phyloP scores from a whole-genome alignment of 2,797 vertebrate genomes.

The Propithecus deckenii region DNA sequence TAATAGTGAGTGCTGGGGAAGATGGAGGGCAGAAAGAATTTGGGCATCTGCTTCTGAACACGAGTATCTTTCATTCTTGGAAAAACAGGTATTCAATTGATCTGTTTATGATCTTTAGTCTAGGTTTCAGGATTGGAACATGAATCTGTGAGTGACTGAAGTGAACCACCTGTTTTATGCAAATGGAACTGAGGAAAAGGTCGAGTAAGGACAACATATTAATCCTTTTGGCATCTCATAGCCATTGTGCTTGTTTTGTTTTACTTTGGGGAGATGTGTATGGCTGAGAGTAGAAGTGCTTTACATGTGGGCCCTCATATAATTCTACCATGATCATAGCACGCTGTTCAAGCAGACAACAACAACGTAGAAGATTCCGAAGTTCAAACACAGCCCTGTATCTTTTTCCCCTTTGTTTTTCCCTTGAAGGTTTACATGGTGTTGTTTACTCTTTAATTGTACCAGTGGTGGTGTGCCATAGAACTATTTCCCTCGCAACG shows the following conservation, averaged over 20 bases:
- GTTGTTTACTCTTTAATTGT: not conserved
- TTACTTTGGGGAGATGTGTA: not conserved
- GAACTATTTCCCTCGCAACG: not conserved
- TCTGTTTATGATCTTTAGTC: not conserved
- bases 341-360: not conserved
- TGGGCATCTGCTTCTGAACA: not conserved
- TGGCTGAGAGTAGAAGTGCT: not conserved
- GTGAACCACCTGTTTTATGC: conserved; percentile 35
- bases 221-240: not conserved
- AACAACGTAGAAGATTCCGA: not conserved
- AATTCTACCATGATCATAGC: not conserved
- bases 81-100: not conserved
- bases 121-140: not conserved
- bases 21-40: not conserved
- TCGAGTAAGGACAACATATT: not conserved
- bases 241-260: conserved; percentile 33
- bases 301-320: not conserved
- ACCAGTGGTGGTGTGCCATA: not conserved
- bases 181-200: not conserved
- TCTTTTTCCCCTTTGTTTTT: not conserved
- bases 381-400: not conserved
- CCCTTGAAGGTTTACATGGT: not conserved
- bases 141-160: not conserved
- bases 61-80: not conserved
- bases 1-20: not conserved